Conservation (phyloP, 2,113 vertebrate species). For the Crotalus tigris region DNA sequence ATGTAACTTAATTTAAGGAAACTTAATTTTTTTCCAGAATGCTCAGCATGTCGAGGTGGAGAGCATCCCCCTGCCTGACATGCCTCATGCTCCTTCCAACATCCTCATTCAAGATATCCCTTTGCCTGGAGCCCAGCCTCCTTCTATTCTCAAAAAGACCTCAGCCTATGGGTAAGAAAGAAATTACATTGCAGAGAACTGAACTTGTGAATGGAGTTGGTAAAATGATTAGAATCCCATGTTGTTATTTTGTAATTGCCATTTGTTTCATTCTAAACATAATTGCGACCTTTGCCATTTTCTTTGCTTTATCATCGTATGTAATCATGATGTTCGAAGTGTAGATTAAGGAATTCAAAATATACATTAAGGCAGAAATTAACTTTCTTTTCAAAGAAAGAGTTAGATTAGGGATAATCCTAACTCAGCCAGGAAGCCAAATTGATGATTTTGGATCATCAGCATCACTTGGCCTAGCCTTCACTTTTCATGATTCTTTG, state of each 20-base stretch:
- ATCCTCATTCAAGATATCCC: constrained; percentile 98
- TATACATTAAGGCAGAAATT: not conserved
- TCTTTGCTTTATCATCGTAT: not conserved
- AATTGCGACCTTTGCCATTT: not conserved
- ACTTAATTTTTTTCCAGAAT: constrained; percentile 75
- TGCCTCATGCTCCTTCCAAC: constrained; percentile 97
- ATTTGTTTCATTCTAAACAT: not conserved
- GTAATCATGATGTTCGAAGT: not conserved
- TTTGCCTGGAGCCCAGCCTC: constrained; percentile 94
- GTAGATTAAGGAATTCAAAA: not conserved
- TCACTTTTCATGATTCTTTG: not conserved
- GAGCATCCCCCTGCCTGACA: constrained; percentile 95
- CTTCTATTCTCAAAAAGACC: constrained; percentile 95
- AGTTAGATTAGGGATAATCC: not conserved
- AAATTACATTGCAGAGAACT: not conserved
- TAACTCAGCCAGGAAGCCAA: not conserved
- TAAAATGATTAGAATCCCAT: not conserved
- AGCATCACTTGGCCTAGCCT: not conserved
- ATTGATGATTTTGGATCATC: not conserved
- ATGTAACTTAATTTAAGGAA: not conserved
- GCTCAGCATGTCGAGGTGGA: constrained; percentile 97
- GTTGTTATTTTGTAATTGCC: not conserved
- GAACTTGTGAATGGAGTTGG: not conserved
- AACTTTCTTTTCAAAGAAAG: not conserved
- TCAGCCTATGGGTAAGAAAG: constrained; percentile 83